Evolutionary conservation across 2,113 vertebrate species (phyloP), one percentile per base, ranked within the genome.

Genomic region (Synchiropus splendidus): DNA sequence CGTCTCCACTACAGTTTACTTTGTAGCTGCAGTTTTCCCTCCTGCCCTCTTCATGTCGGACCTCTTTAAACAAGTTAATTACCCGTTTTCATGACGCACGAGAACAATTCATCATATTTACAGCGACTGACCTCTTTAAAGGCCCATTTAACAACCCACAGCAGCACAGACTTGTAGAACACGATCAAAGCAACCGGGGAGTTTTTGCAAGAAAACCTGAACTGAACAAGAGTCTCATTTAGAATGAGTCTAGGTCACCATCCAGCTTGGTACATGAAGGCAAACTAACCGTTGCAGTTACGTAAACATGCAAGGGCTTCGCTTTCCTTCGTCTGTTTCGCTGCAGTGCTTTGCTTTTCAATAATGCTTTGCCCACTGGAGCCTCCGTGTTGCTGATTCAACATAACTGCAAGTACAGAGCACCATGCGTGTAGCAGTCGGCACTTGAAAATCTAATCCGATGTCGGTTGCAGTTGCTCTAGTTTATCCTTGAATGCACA

Each of bases 31-130:
- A 5, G 21, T 27, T 27, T 27, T 27, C 21, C 8, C 4, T 27
- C 8, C 21, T 27, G 4, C 8, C 21, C 21, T 27, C 21, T 27
- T 4, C 8, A 8, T 53, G 47, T 58, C 34, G 54, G 51, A 45
- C 37, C 43, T 45, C 48, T 70, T 70, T 59, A 72, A 52, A 49
- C 47, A 53, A 49, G 55, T 58, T 52, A 61, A 70, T 58, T 13
- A 18, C 31, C 38, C 40, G 16, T 67, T 72, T 54, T 53, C 48
- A 71, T 54, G 21, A 42, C 57, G 45, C 48, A 59, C 69, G 64
- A 46, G 53, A 73, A 67, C 12, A 61, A 59, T 75, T 54, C 64
- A 72, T 70, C 46, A 70, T 62, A 36, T 38, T 21, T 9, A 49
- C 62, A 37, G 41, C 32, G 38, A 31, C 34, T 45, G 40, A 39